Evolutionary conservation across 2,888 invertebrate genomes (phyloP), one percentile per base, ranked within the genome.

Genomic region (Pinctada fucata): DNA sequence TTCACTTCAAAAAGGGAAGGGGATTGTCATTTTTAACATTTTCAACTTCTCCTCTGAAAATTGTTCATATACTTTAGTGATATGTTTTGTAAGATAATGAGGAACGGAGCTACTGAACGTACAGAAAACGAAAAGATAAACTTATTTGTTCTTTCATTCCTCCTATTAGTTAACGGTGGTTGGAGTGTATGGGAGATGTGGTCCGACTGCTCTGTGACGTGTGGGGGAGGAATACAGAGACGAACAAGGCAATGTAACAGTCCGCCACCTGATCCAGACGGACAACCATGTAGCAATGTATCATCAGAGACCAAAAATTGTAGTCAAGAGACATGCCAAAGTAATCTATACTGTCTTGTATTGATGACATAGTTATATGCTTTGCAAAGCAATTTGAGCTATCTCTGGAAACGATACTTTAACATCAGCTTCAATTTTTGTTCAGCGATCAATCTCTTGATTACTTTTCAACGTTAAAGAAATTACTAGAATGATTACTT

Each of bases 221-320:
- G 75, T 47, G 52, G 68, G 13, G 75, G 75, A 2, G 75, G 75
- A 4, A 2, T n/a, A 3, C n/a, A 75, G 48, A 50, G 51, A 45
- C 45, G 75, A 49, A 8, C 2, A 0, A 31, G 75, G 8, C 51
- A 50, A 3, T 75, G 75, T 67, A 52, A 66, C n/a, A 67, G 63
- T 68, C 75, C 75, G 6, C 10, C 45, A 1, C 75, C 75, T 6
- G 75, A 68, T 52, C 75, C 68, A 8, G 75, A 75, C 58, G 75
- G 75, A 45, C 45, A 50, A 3, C 31, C 45, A 3, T 67, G 75
- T 50, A 31, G n/a, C 8, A 51, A 52, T n/a, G 45, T 16, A 6
- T 45, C 31, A 52, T 31, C 31, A 31, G 67, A 75, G 6, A 66
- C 52, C 5, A n/a, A 10, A 45, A 4, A 13, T n/a, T 75, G 75